Evolutionary conservation across 2,888 invertebrate genomes (phyloP).

Genomic region (Caenorhabditis sp.): DNA sequence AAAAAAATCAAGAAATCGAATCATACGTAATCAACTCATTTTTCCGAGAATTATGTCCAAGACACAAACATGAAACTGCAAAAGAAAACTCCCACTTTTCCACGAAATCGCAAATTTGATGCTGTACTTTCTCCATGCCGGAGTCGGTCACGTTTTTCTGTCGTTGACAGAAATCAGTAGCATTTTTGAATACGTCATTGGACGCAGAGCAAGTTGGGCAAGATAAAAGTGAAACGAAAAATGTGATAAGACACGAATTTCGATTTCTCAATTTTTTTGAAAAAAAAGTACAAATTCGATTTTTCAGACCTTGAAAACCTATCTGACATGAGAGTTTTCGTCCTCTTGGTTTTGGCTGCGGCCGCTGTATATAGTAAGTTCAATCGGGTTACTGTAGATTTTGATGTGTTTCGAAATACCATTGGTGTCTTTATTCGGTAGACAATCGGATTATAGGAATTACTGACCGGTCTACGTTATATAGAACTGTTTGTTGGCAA

Average conservation of each 20-base stretch:
- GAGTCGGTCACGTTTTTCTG: not conserved
- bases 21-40: not conserved
- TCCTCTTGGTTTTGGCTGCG: not conserved
- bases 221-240: conserved; percentile 2
- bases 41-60: no score
- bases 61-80: no score
- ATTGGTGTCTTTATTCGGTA: no score
- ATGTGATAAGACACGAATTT: conserved; percentile 2
- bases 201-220: not conserved
- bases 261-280: not conserved
- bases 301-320: conserved; percentile 12
- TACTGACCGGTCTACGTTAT: no score
- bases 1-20: no score
- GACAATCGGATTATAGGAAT: no score
- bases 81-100: not conserved
- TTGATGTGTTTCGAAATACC: no score
- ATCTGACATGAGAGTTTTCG: not conserved
- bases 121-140: not conserved
- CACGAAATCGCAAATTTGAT: not conserved
- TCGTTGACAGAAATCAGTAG: not conserved
- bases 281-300: not conserved
- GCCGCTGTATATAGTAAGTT: conserved; percentile 2
- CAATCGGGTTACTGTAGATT: not conserved
- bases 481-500: no score
- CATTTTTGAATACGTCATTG: not conserved